phyloP scores from a whole-genome alignment of 2,888 invertebrate species.

The Epicampocera succincta region DNA sequence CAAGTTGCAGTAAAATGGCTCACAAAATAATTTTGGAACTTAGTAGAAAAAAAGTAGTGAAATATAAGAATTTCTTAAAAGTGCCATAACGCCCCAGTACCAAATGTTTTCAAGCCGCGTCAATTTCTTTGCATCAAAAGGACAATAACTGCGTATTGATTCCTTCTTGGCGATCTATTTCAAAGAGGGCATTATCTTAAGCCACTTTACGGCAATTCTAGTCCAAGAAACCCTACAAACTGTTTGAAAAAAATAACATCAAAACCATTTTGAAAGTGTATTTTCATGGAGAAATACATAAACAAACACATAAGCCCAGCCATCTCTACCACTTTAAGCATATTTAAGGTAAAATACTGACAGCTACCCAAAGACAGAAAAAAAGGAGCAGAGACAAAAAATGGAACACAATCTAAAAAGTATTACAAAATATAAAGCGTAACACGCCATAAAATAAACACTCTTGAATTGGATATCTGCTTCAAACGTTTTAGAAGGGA shows the following conservation, averaged over 20 bases:
- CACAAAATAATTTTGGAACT: too few species aligned
- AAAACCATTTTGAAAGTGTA: background rate
- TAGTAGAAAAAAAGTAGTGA: too few species aligned
- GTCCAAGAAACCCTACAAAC: slow-evolving; percentile 12
- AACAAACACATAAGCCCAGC: background rate
- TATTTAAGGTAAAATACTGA: slow-evolving; percentile 56
- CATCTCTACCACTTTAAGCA: slow-evolving; percentile 13
- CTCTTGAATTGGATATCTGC: slow-evolving; percentile 52
- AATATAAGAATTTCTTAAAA: too few species aligned
- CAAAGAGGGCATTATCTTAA: too few species aligned
- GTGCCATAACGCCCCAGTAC: too few species aligned
- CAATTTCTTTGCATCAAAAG: too few species aligned
- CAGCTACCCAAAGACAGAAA: slow-evolving; percentile 10
- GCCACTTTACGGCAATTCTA: too few species aligned
- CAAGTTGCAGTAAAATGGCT: too few species aligned
- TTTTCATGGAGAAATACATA: background rate
- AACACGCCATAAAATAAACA: slow-evolving; percentile 69
- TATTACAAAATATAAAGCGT: slow-evolving; percentile 68
- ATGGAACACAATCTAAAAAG: slow-evolving; percentile 64
- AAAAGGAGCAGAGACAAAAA: slow-evolving; percentile 18
- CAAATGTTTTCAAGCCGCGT: too few species aligned
- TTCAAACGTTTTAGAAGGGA: slow-evolving; percentile 32
- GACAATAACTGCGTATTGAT: too few species aligned
- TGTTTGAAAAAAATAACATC: slow-evolving; percentile 5
- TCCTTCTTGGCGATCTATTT: too few species aligned